Conservation (phyloP, 2,888 invertebrate genomes). For the Meliscaeva auricollis region DNA sequence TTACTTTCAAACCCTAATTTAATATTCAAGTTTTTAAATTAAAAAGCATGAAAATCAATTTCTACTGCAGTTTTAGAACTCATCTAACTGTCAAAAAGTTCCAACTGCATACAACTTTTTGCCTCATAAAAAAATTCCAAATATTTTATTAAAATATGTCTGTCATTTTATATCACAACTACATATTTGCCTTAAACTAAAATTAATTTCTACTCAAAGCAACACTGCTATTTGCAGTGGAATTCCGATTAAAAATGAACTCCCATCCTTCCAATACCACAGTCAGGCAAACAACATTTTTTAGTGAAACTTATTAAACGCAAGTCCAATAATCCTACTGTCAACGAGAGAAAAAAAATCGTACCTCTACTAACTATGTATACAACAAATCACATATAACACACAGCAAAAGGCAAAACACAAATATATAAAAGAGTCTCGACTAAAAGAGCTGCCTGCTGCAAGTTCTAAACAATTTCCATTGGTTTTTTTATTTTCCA, state of each 20-base stretch:
- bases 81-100: too few relatives aligned
- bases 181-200: not conserved
- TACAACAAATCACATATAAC: not conserved
- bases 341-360: not conserved
- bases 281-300: constrained; percentile 8
- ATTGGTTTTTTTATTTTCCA: constrained; percentile 78
- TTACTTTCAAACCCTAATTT: too few relatives aligned
- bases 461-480: constrained; percentile 50
- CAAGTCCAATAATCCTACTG: not conserved
- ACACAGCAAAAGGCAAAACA: not conserved
- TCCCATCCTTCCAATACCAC: constrained; percentile 43
- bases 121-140: too few relatives aligned
- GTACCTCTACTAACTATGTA: too few relatives aligned
- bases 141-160: too few relatives aligned
- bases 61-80: too few relatives aligned
- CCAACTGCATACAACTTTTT: too few relatives aligned
- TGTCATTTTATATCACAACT: too few relatives aligned
- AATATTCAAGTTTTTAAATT: too few relatives aligned
- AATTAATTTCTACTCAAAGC: not conserved
- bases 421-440: constrained; percentile 30
- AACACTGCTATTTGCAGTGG: constrained; percentile 25
- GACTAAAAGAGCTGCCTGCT: constrained; percentile 49
- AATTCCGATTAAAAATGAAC: constrained; percentile 38
- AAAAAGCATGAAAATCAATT: too few relatives aligned
- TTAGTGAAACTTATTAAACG: not conserved